A percentile compares a stretch with the other conserved stretches of the same genome.
These are phyloP conservation scores for Benthosema pterotum DNA, from an alignment of 2,797 vertebrate species.

Conservation along the genomic window DNA sequence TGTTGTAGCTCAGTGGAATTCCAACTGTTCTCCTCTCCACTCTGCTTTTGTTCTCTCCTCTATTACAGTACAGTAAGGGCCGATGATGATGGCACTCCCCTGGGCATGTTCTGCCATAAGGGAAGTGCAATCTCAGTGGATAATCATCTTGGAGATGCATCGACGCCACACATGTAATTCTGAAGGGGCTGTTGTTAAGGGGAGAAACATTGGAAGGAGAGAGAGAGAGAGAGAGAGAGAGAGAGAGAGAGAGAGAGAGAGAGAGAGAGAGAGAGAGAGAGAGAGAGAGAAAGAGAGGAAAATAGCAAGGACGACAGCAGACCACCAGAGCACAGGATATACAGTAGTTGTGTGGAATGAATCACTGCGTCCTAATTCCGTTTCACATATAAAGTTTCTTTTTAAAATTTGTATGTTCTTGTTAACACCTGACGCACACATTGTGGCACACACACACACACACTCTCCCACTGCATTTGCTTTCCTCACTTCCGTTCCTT, in stretches of 20 bases:
- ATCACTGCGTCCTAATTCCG: conserved; percentile 12
- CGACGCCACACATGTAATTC: conserved; percentile 67
- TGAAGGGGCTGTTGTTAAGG: conserved; percentile 41
- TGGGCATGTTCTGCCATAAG: conserved; percentile 63
- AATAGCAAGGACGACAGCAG: conserved; percentile 26
- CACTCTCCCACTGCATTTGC: conserved; percentile 38
- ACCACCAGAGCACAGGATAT: too few species aligned
- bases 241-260: background rate
- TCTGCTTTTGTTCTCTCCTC: conserved; percentile 71
- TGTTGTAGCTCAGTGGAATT: conserved; percentile 74
- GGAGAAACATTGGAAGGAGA: conserved; percentile 8
- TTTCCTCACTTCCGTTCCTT: conserved; percentile 46
- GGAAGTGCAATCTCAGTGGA: conserved; percentile 71
- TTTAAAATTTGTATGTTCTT: conserved; percentile 19
- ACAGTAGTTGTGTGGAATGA: conserved; percentile 17
- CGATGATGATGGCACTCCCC: conserved; percentile 73
- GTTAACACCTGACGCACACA: conserved; percentile 32
- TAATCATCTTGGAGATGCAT: conserved; percentile 75
- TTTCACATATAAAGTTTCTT: conserved; percentile 16
- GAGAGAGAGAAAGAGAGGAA: background rate
- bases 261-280: background rate
- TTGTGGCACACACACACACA: conserved; percentile 28
- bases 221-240: background rate
- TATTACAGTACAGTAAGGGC: conserved; percentile 67
- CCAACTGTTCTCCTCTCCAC: conserved; percentile 56